Evolutionary conservation across 2,113 vertebrate genomes (phyloP), one percentile per base, ranked within the genome.

Genomic region (Zapus hudsonius): DNA sequence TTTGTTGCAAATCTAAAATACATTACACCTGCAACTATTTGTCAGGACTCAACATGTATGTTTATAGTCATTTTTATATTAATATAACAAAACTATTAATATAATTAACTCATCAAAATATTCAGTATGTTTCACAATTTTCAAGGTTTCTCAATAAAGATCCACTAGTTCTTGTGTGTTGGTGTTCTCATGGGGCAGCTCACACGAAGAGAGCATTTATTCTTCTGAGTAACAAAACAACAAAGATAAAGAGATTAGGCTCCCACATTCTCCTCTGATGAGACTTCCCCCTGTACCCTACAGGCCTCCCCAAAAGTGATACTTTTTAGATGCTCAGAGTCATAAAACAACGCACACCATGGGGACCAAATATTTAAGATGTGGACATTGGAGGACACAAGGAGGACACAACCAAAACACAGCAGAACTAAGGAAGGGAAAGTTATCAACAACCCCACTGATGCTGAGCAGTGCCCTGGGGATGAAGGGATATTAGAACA

Each of bases 201-300:
- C n/a, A 40, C 2, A 36, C 8, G n/a, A 55, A 0, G 5, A 40
- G 27, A n/a, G 2, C 17, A 61, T 31, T 86, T 29, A 44, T 6
- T 12, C 44, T 8, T 23, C 2, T 61, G 40, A 44, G 8, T 38
- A 23, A 19, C 22, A 15, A 75, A 36, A 3, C 19, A 61, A 27
- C 9, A n/a, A 2, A 63, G 33, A 66, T 0, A 16, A 2, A n/a
- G 8, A 23, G 42, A 70, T 2, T 8, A 17, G 29, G 0, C 1
- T 42, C 29, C 31, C 38, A 25, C 17, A 33, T 33, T 22, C n/a
- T 23, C 31, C 27, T 22, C 13, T 42, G 36, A 67, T 4, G 20
- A 4, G 7, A 57, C 0, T 22, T 78, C 0, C 17, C 36, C 13
- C 20, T 12, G 12, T 42, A 33, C 17, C 20, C 33, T 12, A 4